These are phyloP conservation scores for Metaphire vulgaris DNA, from an alignment of 1,140 invertebrate genomes.

Conservation along the genomic window DNA sequence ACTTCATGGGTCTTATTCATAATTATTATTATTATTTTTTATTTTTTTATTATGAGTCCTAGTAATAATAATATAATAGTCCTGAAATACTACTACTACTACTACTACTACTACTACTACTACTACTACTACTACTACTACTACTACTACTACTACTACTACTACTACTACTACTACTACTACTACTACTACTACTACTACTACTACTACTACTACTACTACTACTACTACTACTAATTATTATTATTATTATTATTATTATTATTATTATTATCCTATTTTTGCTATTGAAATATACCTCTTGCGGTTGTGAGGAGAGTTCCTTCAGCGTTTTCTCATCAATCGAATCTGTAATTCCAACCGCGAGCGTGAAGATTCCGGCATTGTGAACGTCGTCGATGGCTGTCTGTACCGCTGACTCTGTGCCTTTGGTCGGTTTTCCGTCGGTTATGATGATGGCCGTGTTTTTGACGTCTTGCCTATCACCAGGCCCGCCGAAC, in stretches of 20 bases:
- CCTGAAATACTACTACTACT: too few relatives aligned
- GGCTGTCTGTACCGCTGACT: background rate
- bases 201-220: too few relatives aligned
- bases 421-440: slow-evolving; percentile 6
- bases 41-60: too few relatives aligned
- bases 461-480: slow-evolving; percentile 22
- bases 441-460: slow-evolving; percentile 24
- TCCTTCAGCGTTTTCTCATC: slow-evolving; percentile 7
- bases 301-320: slow-evolving; percentile 16
- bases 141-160: slow-evolving; percentile 9
- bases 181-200: slow-evolving; percentile 5
- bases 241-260: too few relatives aligned
- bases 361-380: slow-evolving; percentile 13
- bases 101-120: slow-evolving; percentile 9
- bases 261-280: too few relatives aligned
- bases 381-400: background rate
- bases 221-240: too few relatives aligned
- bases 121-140: slow-evolving; percentile 9
- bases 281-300: background rate
- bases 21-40: too few relatives aligned
- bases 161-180: slow-evolving; percentile 9
- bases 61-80: background rate
- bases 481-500: slow-evolving; percentile 18
- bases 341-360: slow-evolving; percentile 16
- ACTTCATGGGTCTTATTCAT: too few relatives aligned